phyloP scores from a whole-genome alignment of 2,113 vertebrate species.

The Chaetops frenatus region DNA sequence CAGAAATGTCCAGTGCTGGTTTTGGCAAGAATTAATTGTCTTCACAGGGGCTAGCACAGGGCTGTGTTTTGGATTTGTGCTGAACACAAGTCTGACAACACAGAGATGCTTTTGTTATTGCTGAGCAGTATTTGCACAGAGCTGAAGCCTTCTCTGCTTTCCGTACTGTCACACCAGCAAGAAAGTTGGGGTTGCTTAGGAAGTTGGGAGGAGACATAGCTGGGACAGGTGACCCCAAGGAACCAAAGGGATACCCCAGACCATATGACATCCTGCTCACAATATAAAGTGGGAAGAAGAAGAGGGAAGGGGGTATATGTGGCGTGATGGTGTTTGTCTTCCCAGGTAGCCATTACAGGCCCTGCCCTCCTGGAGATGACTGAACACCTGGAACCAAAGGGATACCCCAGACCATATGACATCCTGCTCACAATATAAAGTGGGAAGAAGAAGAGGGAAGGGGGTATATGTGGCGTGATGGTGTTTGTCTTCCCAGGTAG shows the following conservation, averaged over 20 bases:
- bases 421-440: neutral
- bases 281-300: neutral
- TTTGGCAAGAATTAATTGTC: neutral
- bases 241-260: neutral
- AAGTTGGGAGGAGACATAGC: neutral
- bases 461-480: neutral
- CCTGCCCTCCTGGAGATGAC: neutral
- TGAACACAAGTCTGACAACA: neutral
- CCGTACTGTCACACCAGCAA: rapidly evolving
- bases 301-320: neutral
- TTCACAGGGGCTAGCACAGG: neutral
- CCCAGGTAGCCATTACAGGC: neutral
- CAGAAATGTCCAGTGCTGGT: neutral
- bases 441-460: neutral
- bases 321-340: neutral
- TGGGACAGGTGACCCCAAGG: neutral
- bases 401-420: neutral
- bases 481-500: neutral
- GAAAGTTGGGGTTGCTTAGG: neutral
- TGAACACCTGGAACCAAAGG: neutral
- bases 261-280: neutral
- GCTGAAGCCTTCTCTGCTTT: neutral
- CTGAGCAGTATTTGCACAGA: neutral
- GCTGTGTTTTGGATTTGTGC: neutral
- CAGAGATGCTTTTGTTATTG: neutral